Percentiles rank a stretch among this genome's conserved stretches.
These are phyloP conservation scores for Drosophila sordidapex DNA, from an alignment of 2,888 invertebrate genomes.

Conservation along the genomic window DNA sequence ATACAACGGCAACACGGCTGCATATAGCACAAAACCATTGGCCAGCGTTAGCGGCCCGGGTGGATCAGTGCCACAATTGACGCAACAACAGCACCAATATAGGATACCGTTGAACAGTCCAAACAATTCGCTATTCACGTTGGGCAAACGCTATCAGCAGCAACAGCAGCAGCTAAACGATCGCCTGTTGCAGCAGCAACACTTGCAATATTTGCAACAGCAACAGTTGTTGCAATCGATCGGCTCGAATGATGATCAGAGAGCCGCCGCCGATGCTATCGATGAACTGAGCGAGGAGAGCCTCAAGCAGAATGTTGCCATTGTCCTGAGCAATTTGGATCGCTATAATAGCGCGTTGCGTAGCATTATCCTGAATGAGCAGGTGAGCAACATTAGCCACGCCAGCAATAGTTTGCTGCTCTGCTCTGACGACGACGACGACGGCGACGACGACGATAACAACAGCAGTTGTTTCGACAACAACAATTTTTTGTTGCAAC, in stretches of 20 bases:
- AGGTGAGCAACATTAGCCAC: conserved; percentile 77
- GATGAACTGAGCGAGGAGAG: conserved; percentile 85
- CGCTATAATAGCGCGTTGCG: conserved; percentile 84
- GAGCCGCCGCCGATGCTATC: conserved; percentile 55
- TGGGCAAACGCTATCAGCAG: conserved; percentile 78
- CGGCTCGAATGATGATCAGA: conserved; percentile 29
- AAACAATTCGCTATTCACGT: conserved; percentile 76
- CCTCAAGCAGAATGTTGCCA: conserved; percentile 85
- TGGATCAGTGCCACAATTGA: conserved; percentile 75
- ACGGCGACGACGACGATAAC: conserved; percentile 41
- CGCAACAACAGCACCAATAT: conserved; percentile 73
- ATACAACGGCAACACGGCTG: conserved; percentile 72
- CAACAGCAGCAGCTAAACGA: conserved; percentile 83
- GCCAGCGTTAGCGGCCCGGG: conserved; percentile 59
- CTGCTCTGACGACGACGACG: conserved; percentile 61
- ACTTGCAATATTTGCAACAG: conserved; percentile 80
- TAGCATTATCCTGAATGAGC: conserved; percentile 84
- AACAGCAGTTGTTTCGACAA: conserved; percentile 39
- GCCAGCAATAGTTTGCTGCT: conserved; percentile 75
- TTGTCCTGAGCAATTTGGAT: conserved; percentile 85
- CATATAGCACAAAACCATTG: conserved; percentile 54
- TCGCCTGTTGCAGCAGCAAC: conserved; percentile 82
- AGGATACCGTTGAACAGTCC: conserved; percentile 84
- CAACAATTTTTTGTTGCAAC: conserved; percentile 54
- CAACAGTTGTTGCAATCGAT: conserved; percentile 68